A percentile compares a stretch with the other conserved stretches of the same genome.
Conservation (phyloP, 2,888 invertebrate species). For the Ophion slaviceki region DNA sequence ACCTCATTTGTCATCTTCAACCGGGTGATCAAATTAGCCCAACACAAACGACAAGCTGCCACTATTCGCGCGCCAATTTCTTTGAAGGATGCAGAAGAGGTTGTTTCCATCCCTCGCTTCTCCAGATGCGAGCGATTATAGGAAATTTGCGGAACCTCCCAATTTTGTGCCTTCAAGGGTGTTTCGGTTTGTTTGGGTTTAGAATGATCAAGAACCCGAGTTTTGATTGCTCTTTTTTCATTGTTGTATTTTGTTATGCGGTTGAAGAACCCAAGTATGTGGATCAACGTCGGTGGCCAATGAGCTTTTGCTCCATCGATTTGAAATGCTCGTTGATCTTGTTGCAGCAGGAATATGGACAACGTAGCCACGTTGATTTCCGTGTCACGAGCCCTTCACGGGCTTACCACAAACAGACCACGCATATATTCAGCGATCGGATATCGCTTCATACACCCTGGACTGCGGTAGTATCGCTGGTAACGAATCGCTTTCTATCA, state of each 20-base stretch:
- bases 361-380: conserved; percentile 7
- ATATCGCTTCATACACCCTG: conserved; percentile 35
- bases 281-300: not conserved
- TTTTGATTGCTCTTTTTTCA: too few relatives aligned
- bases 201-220: too few relatives aligned
- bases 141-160: too few relatives aligned
- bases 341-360: not conserved
- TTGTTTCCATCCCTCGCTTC: not conserved
- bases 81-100: not conserved
- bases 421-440: conserved; percentile 26
- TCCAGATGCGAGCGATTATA: too few relatives aligned
- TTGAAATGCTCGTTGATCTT: not conserved
- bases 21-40: not conserved
- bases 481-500: conserved; percentile 28
- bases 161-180: too few relatives aligned
- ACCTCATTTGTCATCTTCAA: not conserved
- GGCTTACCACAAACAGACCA: conserved; percentile 37
- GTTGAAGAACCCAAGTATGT: not conserved
- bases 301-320: conserved; percentile 26
- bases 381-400: conserved; percentile 21
- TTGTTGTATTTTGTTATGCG: too few relatives aligned
- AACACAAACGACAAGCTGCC: not conserved
- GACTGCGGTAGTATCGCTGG: conserved; percentile 13
- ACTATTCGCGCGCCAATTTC: not conserved
- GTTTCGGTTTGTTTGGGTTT: too few relatives aligned